Evolutionary conservation across 2,113 vertebrate genomes (phyloP).

Genomic region (Heterocephalus glaber): DNA sequence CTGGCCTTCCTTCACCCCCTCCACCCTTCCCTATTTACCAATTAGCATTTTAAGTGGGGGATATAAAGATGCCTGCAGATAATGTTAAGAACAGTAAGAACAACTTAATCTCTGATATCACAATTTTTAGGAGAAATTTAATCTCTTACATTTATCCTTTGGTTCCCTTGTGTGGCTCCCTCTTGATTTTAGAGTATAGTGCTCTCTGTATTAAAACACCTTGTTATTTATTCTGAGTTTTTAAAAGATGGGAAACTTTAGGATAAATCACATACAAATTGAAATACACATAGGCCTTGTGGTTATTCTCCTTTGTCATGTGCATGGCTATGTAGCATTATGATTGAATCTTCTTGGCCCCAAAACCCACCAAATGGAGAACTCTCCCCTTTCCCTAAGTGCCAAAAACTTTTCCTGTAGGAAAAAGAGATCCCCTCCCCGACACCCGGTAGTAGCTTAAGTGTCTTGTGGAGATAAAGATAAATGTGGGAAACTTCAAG

Average conservation of each 20-base stretch:
- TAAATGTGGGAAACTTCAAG: conserved; percentile 61
- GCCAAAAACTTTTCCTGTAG: not conserved
- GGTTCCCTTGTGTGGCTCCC: not conserved
- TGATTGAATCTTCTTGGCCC: not conserved
- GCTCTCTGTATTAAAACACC: not conserved
- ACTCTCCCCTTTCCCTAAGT: not conserved
- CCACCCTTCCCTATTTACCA: no score
- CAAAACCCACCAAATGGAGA: not conserved
- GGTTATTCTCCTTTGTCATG: not conserved
- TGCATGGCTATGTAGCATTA: not conserved
- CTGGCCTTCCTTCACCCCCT: no score
- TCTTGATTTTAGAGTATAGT: not conserved
- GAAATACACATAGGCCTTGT: not conserved
- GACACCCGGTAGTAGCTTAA: not conserved
- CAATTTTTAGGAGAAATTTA: not conserved
- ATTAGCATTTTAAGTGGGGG: not conserved
- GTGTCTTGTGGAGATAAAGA: conserved; percentile 56
- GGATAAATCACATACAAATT: not conserved
- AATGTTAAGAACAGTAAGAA: not conserved
- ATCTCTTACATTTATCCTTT: not conserved
- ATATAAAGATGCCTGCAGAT: not conserved
- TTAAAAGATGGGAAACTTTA: not conserved
- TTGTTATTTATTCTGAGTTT: conserved; percentile 24
- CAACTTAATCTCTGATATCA: not conserved
- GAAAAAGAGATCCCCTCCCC: conserved; percentile 9